Evolutionary conservation across 2,113 vertebrate genomes (phyloP).

Genomic region (Cryptotis parvus): DNA sequence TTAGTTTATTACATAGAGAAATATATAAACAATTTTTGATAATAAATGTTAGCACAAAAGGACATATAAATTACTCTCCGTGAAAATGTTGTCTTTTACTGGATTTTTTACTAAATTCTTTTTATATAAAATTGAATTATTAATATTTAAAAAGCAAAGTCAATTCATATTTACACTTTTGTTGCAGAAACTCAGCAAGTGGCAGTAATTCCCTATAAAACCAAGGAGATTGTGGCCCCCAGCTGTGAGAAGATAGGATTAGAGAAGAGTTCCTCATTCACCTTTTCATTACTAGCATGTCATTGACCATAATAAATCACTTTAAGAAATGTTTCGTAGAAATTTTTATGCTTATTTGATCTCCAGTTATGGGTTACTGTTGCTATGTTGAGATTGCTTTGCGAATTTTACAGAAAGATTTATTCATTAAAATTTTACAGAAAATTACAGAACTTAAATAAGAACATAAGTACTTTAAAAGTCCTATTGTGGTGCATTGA

Average conservation of each 20-base stretch:
- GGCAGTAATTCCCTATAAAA: slow-evolving; percentile 50
- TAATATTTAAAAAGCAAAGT: slow-evolving; percentile 67
- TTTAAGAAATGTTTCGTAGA: slow-evolving; percentile 20
- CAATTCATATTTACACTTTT: slow-evolving; percentile 36
- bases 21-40: not conserved
- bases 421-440: slow-evolving; percentile 32
- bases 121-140: slow-evolving; percentile 29
- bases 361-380: not conserved
- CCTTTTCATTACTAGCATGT: not conserved
- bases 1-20: not conserved
- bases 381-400: not conserved
- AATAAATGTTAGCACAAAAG: not conserved
- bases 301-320: slow-evolving; percentile 26
- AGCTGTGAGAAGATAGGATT: slow-evolving; percentile 46
- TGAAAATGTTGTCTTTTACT: slow-evolving; percentile 9
- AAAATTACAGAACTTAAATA: slow-evolving; percentile 25
- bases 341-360: not conserved
- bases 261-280: not conserved
- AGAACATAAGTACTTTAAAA: too few relatives aligned
- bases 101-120: slow-evolving; percentile 7
- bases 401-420: slow-evolving; percentile 41
- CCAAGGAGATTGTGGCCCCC: slow-evolving; percentile 11
- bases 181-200: slow-evolving; percentile 1
- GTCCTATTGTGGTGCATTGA: not conserved
- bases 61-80: not conserved